Conservation (phyloP, 2,113 vertebrate species). For the Crotophaga sulcirostris region DNA sequence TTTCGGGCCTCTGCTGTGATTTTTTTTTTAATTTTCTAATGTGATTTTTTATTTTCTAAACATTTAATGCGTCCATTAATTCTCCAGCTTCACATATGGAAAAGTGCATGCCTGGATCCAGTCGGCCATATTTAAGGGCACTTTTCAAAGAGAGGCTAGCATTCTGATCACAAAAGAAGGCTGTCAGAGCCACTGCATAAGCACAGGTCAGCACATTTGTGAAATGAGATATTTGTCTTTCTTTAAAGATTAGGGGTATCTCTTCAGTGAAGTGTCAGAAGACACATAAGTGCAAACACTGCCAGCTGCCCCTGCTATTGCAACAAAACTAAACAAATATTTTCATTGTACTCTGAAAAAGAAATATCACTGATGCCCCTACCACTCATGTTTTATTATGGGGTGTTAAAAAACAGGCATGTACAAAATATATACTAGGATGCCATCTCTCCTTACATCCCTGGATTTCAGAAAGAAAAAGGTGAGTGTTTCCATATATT, state of each 20-base stretch:
- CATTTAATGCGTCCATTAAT: not conserved
- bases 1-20: not conserved
- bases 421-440: not conserved
- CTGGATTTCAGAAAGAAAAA: constrained; percentile 9
- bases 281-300: not conserved
- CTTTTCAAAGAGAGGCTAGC: not conserved
- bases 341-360: not conserved
- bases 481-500: constrained; percentile 10
- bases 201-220: not conserved
- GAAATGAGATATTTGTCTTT: not conserved
- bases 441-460: not conserved
- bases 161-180: not conserved
- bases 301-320: not conserved
- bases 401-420: not conserved
- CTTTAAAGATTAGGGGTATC: not conserved
- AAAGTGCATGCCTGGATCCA: not conserved
- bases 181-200: not conserved
- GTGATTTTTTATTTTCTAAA: not conserved
- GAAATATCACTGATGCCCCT: not conserved
- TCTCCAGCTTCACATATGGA: not conserved
- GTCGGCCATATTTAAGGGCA: not conserved
- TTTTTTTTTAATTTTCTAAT: not conserved
- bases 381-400: not conserved
- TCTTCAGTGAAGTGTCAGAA: constrained; percentile 2
- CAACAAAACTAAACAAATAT: constrained; percentile 15